A percentile compares a stretch with the other conserved stretches of the same genome.
These are phyloP conservation scores for Ptychoptera albimana DNA, from an alignment of 2,888 invertebrate genomes.

Conservation along the genomic window DNA sequence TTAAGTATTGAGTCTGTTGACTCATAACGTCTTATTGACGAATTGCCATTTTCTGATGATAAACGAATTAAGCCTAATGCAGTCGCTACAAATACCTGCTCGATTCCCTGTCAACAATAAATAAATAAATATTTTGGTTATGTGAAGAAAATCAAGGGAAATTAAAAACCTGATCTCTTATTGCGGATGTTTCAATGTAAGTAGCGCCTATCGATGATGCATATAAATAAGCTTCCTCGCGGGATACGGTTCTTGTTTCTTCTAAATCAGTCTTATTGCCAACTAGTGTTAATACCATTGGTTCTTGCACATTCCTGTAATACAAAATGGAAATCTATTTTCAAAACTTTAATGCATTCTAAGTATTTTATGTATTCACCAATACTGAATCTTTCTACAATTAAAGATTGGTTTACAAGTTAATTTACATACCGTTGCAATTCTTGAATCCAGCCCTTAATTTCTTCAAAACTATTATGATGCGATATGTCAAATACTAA, in stretches of 20 bases:
- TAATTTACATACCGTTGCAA: slow-evolving; percentile 40
- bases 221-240: slow-evolving; percentile 57
- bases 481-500: slow-evolving; percentile 76
- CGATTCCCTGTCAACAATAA: slow-evolving; percentile 50
- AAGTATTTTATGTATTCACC: no score
- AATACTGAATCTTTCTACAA: no score
- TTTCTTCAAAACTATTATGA: slow-evolving; percentile 52
- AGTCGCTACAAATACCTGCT: slow-evolving; percentile 52
- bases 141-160: background rate
- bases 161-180: slow-evolving; percentile 40
- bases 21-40: slow-evolving; percentile 44
- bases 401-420: no score
- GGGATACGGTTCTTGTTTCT: slow-evolving; percentile 42
- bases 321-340: no score
- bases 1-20: slow-evolving; percentile 31
- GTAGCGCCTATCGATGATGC: slow-evolving; percentile 66
- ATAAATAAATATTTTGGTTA: slow-evolving; percentile 7
- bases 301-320: slow-evolving; percentile 56
- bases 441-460: slow-evolving; percentile 77
- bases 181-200: slow-evolving; percentile 74
- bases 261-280: slow-evolving; percentile 75
- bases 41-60: slow-evolving; percentile 33
- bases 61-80: slow-evolving; percentile 45
- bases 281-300: slow-evolving; percentile 62
- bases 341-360: no score